These are phyloP conservation scores for Pristiophorus japonicus DNA, from an alignment of 2,113 vertebrate species.

Conservation along the genomic window DNA sequence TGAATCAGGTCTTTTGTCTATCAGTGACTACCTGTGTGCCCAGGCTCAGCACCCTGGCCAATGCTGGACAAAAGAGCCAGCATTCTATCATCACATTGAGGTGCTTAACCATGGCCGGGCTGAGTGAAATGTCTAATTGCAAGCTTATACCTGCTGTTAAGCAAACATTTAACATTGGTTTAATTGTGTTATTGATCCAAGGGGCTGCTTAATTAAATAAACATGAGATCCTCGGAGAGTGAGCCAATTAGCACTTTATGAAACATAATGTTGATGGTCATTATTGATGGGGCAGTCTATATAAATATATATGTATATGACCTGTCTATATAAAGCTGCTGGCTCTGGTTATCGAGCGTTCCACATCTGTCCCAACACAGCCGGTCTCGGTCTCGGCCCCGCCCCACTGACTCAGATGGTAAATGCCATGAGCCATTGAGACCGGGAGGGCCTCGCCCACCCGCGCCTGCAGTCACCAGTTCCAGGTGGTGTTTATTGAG, in stretches of 20 bases:
- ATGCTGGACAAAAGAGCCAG: not conserved
- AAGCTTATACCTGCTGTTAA: not conserved
- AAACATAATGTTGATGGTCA: not conserved
- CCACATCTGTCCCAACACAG: not conserved
- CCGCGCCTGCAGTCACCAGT: not conserved
- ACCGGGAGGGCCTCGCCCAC: not conserved
- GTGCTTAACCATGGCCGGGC: too few species aligned
- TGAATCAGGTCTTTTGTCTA: not conserved
- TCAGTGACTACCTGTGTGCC: not conserved
- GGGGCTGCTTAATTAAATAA: not conserved
- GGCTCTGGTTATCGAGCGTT: not conserved
- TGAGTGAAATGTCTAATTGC: not conserved
- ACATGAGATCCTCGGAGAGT: not conserved
- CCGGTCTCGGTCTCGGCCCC: too few species aligned
- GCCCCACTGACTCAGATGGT: not conserved
- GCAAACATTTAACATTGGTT: not conserved
- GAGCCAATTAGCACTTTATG: not conserved
- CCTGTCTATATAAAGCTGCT: not conserved
- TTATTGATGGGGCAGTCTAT: not conserved
- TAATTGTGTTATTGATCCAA: not conserved
- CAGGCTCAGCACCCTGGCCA: not conserved
- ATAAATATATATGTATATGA: too few species aligned
- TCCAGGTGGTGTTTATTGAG: not conserved
- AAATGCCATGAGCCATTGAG: not conserved
- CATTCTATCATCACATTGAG: not conserved